Percentiles rank a stretch among this genome's conserved stretches.
These are phyloP conservation scores for Labia minor DNA, from an alignment of 2,888 invertebrate genomes.

Conservation along the genomic window DNA sequence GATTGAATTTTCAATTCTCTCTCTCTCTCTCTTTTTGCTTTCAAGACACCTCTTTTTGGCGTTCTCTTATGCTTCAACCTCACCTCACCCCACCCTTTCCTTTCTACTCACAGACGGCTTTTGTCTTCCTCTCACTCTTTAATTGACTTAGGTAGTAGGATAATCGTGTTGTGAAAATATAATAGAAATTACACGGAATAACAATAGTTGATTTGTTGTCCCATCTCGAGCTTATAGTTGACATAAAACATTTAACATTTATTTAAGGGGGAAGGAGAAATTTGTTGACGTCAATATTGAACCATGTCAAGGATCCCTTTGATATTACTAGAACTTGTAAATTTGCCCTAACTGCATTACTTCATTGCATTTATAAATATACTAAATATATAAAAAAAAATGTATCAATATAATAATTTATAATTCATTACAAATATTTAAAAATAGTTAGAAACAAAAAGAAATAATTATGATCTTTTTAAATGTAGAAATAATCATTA, in stretches of 20 bases:
- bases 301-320: background rate
- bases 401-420: background rate
- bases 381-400: background rate
- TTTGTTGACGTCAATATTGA: constrained; percentile 13
- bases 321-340: background rate
- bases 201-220: constrained; percentile 8
- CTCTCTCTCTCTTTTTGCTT: too few species aligned
- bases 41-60: too few species aligned
- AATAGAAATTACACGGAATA: background rate
- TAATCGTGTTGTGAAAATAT: background rate
- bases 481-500: too few species aligned
- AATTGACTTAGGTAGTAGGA: background rate
- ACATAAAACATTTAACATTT: background rate
- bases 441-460: background rate
- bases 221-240: background rate
- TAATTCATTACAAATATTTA: background rate
- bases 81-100: too few species aligned
- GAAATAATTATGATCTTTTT: too few species aligned
- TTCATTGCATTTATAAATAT: background rate
- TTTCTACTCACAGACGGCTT: too few species aligned
- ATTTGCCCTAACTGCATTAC: background rate
- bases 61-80: too few species aligned
- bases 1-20: too few species aligned
- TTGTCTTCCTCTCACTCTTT: background rate
- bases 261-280: background rate